These are phyloP conservation scores for Felis chaus DNA, from an alignment of 2,113 vertebrate species.

Conservation along the genomic window DNA sequence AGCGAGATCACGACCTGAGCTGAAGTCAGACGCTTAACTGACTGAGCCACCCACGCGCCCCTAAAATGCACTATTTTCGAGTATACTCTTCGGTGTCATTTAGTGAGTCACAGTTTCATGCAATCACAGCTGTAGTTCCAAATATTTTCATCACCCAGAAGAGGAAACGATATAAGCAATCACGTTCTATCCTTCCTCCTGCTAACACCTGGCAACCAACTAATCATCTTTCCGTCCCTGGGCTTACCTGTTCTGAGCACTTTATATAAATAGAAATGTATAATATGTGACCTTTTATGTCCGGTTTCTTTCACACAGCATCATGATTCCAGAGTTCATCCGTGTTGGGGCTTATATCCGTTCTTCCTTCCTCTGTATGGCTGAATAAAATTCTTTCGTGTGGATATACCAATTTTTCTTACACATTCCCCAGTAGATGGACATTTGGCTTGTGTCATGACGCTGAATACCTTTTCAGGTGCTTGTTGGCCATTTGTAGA, in stretches of 20 bases:
- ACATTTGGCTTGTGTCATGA: background rate
- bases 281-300: background rate
- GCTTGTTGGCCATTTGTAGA: background rate
- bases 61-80: background rate
- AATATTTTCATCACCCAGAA: background rate
- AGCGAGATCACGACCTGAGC: too few relatives aligned
- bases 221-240: background rate
- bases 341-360: background rate
- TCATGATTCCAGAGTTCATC: background rate
- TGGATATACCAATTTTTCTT: background rate
- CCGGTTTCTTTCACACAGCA: background rate
- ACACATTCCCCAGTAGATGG: background rate
- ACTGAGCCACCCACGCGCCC: too few relatives aligned
- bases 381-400: background rate
- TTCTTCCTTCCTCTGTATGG: background rate
- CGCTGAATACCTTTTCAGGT: background rate
- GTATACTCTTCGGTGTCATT: background rate
- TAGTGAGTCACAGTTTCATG: background rate
- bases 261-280: background rate
- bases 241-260: background rate
- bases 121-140: background rate
- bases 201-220: background rate
- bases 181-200: background rate
- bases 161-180: background rate
- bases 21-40: too few relatives aligned